phyloP scores from a whole-genome alignment of 2,113 vertebrate genomes.

The Noctilio leporinus region DNA sequence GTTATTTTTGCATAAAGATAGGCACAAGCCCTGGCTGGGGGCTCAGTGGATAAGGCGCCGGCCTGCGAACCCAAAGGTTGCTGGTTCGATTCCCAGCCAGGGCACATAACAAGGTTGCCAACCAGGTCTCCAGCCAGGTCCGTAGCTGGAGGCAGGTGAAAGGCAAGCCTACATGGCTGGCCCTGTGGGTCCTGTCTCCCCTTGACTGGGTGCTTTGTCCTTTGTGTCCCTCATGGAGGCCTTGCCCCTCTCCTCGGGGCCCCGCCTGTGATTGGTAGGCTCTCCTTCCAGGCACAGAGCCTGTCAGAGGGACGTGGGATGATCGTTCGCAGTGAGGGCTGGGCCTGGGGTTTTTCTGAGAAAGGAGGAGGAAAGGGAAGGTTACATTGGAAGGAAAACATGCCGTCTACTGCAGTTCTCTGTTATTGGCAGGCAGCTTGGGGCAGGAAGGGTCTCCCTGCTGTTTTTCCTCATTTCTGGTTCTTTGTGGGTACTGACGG shows the following conservation, averaged over 20 bases:
- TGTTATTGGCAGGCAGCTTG: background rate
- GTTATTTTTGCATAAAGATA: too few relatives aligned
- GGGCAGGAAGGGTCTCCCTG: background rate
- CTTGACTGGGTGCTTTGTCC: accelerated
- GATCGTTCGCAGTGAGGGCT: background rate
- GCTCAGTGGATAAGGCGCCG: too few relatives aligned
- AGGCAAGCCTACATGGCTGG: too few relatives aligned
- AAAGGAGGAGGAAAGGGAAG: background rate
- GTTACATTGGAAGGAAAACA: background rate
- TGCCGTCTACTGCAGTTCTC: background rate
- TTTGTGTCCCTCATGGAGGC: background rate
- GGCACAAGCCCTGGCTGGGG: too few relatives aligned
- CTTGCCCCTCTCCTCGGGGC: background rate
- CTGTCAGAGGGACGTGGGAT: too few relatives aligned
- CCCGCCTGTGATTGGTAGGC: background rate
- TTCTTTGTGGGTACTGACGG: background rate
- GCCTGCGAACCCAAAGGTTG: too few relatives aligned
- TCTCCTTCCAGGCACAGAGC: background rate
- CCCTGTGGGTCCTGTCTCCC: accelerated
- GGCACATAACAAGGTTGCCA: too few relatives aligned
- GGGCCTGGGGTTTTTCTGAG: background rate
- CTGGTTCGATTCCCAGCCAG: too few relatives aligned
- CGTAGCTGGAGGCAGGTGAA: too few relatives aligned
- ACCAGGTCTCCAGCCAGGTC: too few relatives aligned
- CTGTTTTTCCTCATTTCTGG: background rate